Evolutionary conservation across 2,888 invertebrate species (phyloP), one percentile per base, ranked within the genome.

Genomic region (Chorisops tibialis): DNA sequence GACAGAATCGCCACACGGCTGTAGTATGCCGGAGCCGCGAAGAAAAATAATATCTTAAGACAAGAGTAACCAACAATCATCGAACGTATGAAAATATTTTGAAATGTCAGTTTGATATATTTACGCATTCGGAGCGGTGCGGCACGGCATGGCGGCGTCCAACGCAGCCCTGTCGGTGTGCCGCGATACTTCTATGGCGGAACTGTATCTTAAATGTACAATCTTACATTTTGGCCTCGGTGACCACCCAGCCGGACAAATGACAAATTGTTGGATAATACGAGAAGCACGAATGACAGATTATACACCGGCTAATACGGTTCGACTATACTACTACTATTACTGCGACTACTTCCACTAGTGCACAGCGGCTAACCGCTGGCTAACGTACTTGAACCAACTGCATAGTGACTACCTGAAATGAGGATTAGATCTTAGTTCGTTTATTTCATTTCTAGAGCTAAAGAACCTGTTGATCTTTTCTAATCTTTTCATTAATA

Each of bases 221-320:
- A 30, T 59, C 52, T 38, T 45, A 59, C 51, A 50, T 63, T 60
- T 59, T 21, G 39, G 47, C 49, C 54, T 30, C 52, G 14, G 39
- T 60, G 63, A 63, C 63, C 63, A 60, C 59, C 63, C 60, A 63
- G 48, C 60, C 54, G 45, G 63, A 51, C 63, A 54, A 62, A 62
- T 62, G 62, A 62, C 59, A 63, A 59, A 63, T 51, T 63, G 59
- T 52, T 52, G 47, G 47, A 62, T 62, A 62, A 62, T 62, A 58
- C 62, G 50, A 58, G 62, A 56, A 56, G 45, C 56, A 56, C 56
- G 50, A 62, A 37, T 56, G 52, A 62, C 56, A 30, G 56, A 56
- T 56, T 62, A 56, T 41, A 48, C 62, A 56, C 49, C 38, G 18
- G 37, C 52, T 52, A 30, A 30, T 30, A 30, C 5, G 7, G 30